Percentiles rank a stretch among this genome's conserved stretches.
phyloP scores from a whole-genome alignment of 2,113 vertebrate genomes.

The Uria aalge region DNA sequence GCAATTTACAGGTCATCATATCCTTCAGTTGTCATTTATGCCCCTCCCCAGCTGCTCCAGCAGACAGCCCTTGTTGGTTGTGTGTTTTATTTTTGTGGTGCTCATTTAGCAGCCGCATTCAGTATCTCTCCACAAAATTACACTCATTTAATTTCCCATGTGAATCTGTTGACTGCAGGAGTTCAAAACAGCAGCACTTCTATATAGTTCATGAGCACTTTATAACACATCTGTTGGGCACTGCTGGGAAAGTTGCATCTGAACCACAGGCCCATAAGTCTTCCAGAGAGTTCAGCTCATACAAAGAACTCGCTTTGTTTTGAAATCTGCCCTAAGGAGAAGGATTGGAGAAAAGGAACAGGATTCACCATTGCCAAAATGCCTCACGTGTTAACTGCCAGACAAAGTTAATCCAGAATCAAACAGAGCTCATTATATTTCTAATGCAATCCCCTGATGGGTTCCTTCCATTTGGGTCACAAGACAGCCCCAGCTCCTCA shows the following conservation, averaged over 20 bases:
- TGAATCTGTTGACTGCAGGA: conserved; percentile 47
- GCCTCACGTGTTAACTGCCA: background rate
- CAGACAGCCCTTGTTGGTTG: background rate
- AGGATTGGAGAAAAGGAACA: background rate
- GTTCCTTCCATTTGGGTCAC: background rate
- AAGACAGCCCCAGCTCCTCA: background rate
- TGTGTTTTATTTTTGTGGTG: conserved; percentile 23
- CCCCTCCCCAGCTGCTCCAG: background rate
- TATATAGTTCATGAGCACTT: background rate
- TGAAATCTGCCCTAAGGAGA: background rate
- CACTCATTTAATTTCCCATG: conserved; percentile 40
- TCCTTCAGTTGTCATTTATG: background rate
- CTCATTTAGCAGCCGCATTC: conserved; percentile 23
- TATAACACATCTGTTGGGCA: conserved; percentile 28
- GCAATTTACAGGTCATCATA: background rate
- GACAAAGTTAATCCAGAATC: background rate
- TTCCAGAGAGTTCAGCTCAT: background rate
- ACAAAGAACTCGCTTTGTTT: background rate
- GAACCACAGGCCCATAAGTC: background rate
- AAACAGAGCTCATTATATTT: background rate
- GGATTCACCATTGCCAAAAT: background rate
- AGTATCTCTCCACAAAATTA: conserved; percentile 31
- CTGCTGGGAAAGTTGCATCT: background rate
- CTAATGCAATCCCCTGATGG: background rate
- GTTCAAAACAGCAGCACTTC: conserved; percentile 47